Conservation (phyloP, 2,113 vertebrate species). For the Leptosomus discolor region DNA sequence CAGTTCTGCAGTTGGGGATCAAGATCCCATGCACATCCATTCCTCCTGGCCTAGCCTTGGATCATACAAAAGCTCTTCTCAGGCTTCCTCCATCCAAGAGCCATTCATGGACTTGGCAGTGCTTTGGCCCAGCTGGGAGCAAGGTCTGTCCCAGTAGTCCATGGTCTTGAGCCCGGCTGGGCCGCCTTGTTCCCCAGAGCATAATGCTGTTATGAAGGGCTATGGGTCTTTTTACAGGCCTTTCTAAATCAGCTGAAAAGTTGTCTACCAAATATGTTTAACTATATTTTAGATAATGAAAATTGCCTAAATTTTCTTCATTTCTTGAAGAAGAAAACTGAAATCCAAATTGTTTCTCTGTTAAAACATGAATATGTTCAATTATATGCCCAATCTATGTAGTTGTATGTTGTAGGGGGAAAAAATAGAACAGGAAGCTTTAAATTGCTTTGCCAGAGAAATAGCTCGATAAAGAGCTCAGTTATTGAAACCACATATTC, state of each 20-base stretch:
- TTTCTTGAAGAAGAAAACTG: neutral
- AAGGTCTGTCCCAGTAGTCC: neutral
- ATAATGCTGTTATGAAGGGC: neutral
- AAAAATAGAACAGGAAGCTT: neutral
- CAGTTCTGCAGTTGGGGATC: neutral
- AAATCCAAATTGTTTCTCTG: neutral
- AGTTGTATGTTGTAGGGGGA: neutral
- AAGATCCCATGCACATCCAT: neutral
- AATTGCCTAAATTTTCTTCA: too few species aligned
- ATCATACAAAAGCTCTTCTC: too few species aligned
- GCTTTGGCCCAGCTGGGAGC: neutral
- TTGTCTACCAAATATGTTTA: neutral
- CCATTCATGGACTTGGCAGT: neutral
- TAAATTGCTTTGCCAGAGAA: neutral
- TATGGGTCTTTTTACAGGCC: neutral
- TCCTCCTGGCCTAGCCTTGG: neutral
- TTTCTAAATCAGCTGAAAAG: neutral
- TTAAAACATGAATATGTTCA: neutral
- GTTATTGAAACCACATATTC: neutral
- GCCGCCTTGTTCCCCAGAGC: neutral
- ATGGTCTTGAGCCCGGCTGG: neutral
- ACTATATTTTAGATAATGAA: neutral
- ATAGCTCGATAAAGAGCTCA: neutral
- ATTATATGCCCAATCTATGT: neutral
- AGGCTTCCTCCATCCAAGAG: neutral